These are phyloP conservation scores for Peromyscus eremicus DNA, from an alignment of 2,797 vertebrate genomes.

Conservation along the genomic window DNA sequence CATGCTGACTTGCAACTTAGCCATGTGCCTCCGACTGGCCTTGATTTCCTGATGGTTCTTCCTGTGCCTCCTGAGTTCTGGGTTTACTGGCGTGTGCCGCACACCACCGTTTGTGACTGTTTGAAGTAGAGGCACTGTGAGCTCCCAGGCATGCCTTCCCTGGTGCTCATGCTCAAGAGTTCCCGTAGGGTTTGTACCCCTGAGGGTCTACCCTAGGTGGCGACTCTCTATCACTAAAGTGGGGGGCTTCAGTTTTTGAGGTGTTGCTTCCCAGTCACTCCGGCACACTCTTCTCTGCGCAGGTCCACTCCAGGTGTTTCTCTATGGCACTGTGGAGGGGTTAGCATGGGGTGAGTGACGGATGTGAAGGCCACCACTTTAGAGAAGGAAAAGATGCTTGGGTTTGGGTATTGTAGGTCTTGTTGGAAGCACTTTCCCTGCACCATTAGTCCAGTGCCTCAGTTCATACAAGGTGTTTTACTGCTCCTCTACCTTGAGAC, in stretches of 20 bases:
- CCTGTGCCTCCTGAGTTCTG: neutral
- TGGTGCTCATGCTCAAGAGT: neutral
- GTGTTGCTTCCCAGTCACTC: neutral
- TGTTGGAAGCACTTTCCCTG: slow-evolving; percentile 15
- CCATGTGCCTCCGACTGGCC: neutral
- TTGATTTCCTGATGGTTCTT: neutral
- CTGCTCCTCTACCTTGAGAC: neutral
- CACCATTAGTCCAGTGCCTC: neutral
- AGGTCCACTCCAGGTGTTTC: neutral
- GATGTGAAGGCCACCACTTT: neutral
- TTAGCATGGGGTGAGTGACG: slow-evolving; percentile 15
- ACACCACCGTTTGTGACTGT: neutral
- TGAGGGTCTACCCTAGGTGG: neutral
- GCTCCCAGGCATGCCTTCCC: neutral
- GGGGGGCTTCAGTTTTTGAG: neutral
- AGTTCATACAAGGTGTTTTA: neutral
- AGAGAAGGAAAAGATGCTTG: neutral
- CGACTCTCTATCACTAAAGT: neutral
- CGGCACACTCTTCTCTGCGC: neutral
- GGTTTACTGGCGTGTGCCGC: too few species aligned
- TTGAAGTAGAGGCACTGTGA: neutral
- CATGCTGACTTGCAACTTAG: neutral
- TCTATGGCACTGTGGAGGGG: slow-evolving; percentile 11
- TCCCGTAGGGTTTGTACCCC: neutral
- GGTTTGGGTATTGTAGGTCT: neutral